Evolutionary conservation across 2,888 invertebrate genomes (phyloP).

Genomic region (Philereme vetulata): DNA sequence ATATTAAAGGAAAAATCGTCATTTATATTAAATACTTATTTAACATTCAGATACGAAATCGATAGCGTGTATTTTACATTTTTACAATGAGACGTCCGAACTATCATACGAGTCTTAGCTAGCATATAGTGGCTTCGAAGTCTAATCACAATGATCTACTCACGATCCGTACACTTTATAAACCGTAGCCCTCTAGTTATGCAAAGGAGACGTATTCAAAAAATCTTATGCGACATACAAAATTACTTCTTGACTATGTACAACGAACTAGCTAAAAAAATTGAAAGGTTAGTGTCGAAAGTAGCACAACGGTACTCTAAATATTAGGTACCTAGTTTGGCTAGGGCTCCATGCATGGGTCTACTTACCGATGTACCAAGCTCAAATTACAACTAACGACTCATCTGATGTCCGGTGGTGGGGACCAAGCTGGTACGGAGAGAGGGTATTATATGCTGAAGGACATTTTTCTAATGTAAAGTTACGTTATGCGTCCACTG

Average conservation of each 20-base stretch:
- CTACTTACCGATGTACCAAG: constrained; percentile 66
- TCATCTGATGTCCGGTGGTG: constrained; percentile 31
- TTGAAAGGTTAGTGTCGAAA: constrained; percentile 62
- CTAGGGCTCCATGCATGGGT: constrained; percentile 72
- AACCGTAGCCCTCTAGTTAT: constrained; percentile 75
- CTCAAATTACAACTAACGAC: constrained; percentile 60
- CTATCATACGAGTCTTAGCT: constrained; percentile 59
- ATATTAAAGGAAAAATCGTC: constrained; percentile 83
- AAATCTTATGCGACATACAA: constrained; percentile 79
- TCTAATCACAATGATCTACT: constrained; percentile 81
- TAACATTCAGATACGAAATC: constrained; percentile 77
- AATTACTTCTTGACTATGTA: constrained; percentile 80
- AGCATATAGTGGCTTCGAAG: constrained; percentile 79
- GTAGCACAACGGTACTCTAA: constrained; percentile 66
- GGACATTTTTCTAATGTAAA: background rate
- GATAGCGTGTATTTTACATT: constrained; percentile 82
- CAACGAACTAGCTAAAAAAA: constrained; percentile 75
- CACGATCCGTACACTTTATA: constrained; percentile 75
- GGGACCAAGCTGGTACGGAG: constrained; percentile 14
- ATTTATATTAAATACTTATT: constrained; percentile 74
- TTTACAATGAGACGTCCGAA: constrained; percentile 79
- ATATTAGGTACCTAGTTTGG: constrained; percentile 71
- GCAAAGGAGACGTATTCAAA: constrained; percentile 79
- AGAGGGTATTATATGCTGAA: constrained; percentile 1
- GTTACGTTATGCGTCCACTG: background rate